Evolutionary conservation across 2,113 vertebrate species (phyloP).

Genomic region (Odontophorus gujanensis): DNA sequence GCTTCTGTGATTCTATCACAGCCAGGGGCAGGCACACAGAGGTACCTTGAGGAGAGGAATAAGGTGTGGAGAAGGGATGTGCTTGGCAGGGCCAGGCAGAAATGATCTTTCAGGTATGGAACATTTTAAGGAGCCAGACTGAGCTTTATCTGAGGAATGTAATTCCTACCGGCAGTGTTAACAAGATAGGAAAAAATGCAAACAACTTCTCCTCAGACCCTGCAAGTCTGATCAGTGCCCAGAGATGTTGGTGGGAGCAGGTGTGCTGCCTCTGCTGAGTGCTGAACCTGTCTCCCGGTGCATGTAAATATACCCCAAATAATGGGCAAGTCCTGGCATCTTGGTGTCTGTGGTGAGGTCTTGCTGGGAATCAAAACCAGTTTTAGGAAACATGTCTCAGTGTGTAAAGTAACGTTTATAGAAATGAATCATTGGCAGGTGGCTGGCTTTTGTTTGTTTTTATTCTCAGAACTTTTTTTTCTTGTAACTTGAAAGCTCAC

Average conservation of each 20-base stretch:
- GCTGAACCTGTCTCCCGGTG: not conserved
- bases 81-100: not conserved
- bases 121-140: not conserved
- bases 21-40: rapidly evolving
- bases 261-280: not conserved
- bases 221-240: not conserved
- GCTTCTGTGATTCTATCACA: too few species aligned
- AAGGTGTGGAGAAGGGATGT: rapidly evolving
- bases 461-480: not conserved
- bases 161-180: not conserved
- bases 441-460: not conserved
- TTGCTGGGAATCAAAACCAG: not conserved
- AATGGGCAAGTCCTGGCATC: not conserved
- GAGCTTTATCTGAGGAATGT: not conserved
- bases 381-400: not conserved
- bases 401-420: not conserved
- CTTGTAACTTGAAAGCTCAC: not conserved
- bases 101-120: not conserved
- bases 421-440: not conserved
- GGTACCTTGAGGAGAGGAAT: not conserved
- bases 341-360: not conserved
- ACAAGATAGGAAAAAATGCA: not conserved
- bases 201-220: not conserved
- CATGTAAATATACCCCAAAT: not conserved
- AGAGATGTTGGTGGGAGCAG: not conserved